Conservation (phyloP, 1,140 invertebrate species). For the Scylla paramamosain region DNA sequence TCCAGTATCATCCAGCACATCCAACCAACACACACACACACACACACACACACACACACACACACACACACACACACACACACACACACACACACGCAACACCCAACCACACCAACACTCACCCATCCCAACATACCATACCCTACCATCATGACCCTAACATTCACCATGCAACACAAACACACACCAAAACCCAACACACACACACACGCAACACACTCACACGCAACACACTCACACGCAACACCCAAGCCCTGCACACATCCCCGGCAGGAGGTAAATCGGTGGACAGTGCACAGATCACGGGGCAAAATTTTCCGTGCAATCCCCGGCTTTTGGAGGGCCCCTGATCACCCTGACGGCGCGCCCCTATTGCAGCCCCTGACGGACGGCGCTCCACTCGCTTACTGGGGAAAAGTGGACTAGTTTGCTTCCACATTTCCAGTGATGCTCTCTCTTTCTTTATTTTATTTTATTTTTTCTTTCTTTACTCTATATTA, state of each 20-base stretch:
- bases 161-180: background rate
- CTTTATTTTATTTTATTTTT: background rate
- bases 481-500: background rate
- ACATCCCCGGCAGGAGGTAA: too few relatives aligned
- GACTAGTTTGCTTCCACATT: background rate
- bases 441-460: background rate
- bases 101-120: background rate
- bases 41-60: background rate
- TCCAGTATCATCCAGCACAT: too few relatives aligned
- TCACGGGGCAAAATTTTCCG: too few relatives aligned
- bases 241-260: background rate
- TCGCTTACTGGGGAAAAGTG: too few relatives aligned
- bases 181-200: background rate
- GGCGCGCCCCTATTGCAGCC: too few relatives aligned
- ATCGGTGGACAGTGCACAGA: too few relatives aligned
- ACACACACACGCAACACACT: slow-evolving; percentile 36
- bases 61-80: background rate
- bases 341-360: too few relatives aligned
- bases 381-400: too few relatives aligned
- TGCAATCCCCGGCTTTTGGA: too few relatives aligned
- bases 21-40: too few relatives aligned
- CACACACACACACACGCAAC: too few relatives aligned
- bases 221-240: slow-evolving; percentile 37
- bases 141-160: too few relatives aligned
- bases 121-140: background rate